These are phyloP conservation scores for Platygyra sinensis DNA, from an alignment of 64 coral and sea anemone genomes.

Conservation along the genomic window DNA sequence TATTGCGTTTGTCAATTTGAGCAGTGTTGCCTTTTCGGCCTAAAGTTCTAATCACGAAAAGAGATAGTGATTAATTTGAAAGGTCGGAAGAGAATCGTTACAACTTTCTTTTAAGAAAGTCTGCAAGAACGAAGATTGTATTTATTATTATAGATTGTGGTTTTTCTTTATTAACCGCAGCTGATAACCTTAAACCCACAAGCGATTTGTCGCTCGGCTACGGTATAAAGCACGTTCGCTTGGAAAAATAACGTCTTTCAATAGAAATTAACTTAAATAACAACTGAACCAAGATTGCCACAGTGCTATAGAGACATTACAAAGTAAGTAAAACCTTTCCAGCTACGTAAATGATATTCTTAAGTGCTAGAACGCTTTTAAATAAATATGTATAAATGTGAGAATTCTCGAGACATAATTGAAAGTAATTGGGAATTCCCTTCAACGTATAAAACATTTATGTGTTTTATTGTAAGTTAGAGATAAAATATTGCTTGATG, in stretches of 20 bases:
- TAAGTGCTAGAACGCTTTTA: background rate
- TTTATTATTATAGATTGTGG: slow-evolving; percentile 10
- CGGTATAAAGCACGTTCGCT: background rate
- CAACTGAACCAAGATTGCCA: slow-evolving; percentile 3
- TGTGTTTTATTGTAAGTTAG: background rate
- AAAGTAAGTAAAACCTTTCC: background rate
- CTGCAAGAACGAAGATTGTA: background rate
- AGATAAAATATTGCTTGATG: background rate
- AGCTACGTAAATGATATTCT: slow-evolving; percentile 34
- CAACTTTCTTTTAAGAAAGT: background rate
- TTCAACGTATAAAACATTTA: slow-evolving; percentile 18
- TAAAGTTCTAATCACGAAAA: too few species aligned
- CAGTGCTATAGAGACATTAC: background rate
- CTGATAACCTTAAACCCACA: slow-evolving; percentile 1
- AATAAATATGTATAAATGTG: slow-evolving; percentile 27
- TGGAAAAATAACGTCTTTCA: background rate
- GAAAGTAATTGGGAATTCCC: slow-evolving; percentile 10
- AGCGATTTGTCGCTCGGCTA: background rate
- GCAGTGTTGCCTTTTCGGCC: background rate
- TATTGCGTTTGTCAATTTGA: background rate
- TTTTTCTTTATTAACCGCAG: slow-evolving; percentile 17
- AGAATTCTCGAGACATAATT: slow-evolving; percentile 19
- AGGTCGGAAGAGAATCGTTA: background rate
- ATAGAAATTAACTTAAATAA: background rate
- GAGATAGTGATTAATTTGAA: background rate